Evolutionary conservation across 2,888 invertebrate genomes (phyloP), one percentile per base, ranked within the genome.

Genomic region (Salticus scenicus): DNA sequence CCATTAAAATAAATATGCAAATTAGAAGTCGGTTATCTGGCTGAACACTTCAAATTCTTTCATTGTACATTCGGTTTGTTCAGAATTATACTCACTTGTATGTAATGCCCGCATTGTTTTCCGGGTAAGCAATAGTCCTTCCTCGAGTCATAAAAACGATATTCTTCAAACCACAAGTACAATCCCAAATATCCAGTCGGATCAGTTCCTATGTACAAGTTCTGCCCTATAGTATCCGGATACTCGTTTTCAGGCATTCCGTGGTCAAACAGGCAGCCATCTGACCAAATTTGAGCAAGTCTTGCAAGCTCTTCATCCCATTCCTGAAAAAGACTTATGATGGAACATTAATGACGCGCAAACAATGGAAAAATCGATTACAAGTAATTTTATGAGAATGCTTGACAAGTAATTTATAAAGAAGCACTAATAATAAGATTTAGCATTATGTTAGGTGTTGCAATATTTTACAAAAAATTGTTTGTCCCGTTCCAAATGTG

Each of bases 121-220:
- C 63, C 28, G 10, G 70, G 70, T 7, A 27, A 17, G 33, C 85
- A 85, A 0, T 41, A 27, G 7, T 37, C 10, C 4, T 47, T 64
- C 5, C 28, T 42, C 8, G 75, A 27, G 31, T 85, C 63, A 20
- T 75, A 85, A 51, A 74, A 20, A 2, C 31, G 5, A 41, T 75
- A 79, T 41, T 85, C 85, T 17, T 74, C 74, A n/a, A 69, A 85
- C 85, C 85, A 85, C 74, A 79, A 8, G 28, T 42, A 66, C 24
- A 85, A 0, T 0, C 33, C 74, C 10, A 51, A 17, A 12, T 64
- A 31, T 10, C 85, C 85, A 0, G 74, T 27, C 0, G 78, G 78
- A 30, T 85, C 85, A 0, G 37, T 27, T 4, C 85, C 85, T 0
- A 79, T 63, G 37, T 79, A 85, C 10, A 85, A 27, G n/a, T 85